These are phyloP conservation scores for Lynx canadensis DNA, from an alignment of 2,113 vertebrate genomes.

Conservation along the genomic window DNA sequence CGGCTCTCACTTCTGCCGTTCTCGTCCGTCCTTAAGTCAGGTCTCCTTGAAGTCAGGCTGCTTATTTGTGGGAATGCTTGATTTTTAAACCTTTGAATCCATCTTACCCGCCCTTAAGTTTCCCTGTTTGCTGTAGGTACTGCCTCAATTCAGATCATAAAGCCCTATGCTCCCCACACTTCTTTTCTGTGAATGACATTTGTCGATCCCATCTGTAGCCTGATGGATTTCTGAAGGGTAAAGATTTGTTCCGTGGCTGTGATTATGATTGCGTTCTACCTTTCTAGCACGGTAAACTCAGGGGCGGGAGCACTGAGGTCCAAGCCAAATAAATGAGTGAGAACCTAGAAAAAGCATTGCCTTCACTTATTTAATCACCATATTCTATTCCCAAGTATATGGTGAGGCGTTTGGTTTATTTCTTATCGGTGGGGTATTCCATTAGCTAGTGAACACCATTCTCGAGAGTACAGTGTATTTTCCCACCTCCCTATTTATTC, in stretches of 20 bases:
- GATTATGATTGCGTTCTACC: not conserved
- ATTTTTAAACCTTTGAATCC: not conserved
- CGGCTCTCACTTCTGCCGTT: not conserved
- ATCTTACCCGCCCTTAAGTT: not conserved
- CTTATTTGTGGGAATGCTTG: not conserved
- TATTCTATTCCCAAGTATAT: not conserved
- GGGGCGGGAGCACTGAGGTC: not conserved
- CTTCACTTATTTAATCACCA: not conserved
- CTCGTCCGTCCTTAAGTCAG: not conserved
- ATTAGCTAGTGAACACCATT: fast-evolving
- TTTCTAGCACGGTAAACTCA: not conserved
- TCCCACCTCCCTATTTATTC: not conserved
- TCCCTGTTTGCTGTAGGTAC: not conserved
- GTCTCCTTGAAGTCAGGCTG: not conserved
- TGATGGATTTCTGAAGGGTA: not conserved
- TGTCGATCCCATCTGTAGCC: not conserved
- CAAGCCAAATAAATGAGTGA: not conserved
- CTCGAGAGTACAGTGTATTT: not conserved
- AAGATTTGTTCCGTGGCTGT: not conserved
- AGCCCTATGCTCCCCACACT: not conserved
- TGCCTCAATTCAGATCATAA: not conserved
- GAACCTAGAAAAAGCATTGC: not conserved
- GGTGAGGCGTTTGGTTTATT: not conserved
- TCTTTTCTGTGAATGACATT: not conserved
- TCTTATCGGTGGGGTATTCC: not conserved